Base-by-base conservation (phyloP, 2,888 invertebrate genomes). In the Tetheella fluctuosa region DNA sequence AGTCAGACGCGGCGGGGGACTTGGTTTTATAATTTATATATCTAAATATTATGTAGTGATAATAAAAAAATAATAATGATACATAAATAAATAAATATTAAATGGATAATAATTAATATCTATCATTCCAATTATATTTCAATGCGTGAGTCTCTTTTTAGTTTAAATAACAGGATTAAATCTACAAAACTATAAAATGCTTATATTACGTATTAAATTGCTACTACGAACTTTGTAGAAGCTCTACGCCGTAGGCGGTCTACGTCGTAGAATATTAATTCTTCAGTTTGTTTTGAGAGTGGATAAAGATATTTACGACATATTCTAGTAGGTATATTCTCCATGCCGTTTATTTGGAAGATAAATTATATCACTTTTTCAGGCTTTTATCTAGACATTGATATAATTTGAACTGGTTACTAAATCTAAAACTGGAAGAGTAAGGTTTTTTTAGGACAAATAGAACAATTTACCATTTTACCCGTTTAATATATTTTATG, bases 191-290 rank as follows among this genome's bases (percentile, higher is more conserved):
- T 20, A 48, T 48, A 10, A 48, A 48, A 48, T 48, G 48, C 10
- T 48, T 48, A 20, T 10, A 20, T 48, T 48, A n/a, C 48, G n/a
- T 48, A n/a, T n/a, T n/a, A 10, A 7, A 8, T 48, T 61, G 39
- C 4, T 13, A 23, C 28, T 61, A 62, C 59, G 48, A 56, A 61
- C 54, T 61, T 1, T 55, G 62, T 58, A 67, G 59, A 39, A 23
- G 48, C 48, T 17, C 48, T 48, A 48, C 48, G 20, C 48, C 48
- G 48, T 20, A 48, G 48, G 59, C 53, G 53, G n/a, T 53, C 70
- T 69, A 66, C 71, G 67, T 65, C 55, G 63, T 61, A 59, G 66
- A 66, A 67, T 69, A 70, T 73, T 73, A 70, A 70, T 68, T 64
- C 53, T 13, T 23, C 57, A 20, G 61, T 58, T 64, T 67, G 64